These are phyloP conservation scores for Prunella fulvescens DNA, from an alignment of 2,113 vertebrate species.

Conservation along the genomic window DNA sequence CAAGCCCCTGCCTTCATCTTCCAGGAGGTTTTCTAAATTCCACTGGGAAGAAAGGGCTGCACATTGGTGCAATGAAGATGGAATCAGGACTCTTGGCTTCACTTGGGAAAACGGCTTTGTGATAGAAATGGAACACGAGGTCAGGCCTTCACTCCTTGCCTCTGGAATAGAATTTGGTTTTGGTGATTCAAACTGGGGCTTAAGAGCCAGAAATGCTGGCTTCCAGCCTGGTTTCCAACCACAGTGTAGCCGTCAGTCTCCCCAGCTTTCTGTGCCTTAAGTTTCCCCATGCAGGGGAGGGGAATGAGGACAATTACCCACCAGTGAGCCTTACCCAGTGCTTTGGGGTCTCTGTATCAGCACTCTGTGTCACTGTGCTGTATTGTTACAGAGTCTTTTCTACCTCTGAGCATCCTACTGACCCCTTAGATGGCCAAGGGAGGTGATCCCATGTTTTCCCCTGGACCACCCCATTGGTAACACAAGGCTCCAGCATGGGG, in stretches of 20 bases:
- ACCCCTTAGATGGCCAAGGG: neutral
- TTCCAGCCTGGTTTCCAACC: neutral
- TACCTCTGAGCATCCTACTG: neutral
- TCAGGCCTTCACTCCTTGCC: neutral
- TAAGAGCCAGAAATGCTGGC: neutral
- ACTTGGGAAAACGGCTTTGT: neutral
- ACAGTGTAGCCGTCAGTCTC: neutral
- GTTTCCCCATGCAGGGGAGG: neutral
- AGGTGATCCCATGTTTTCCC: slow-evolving; percentile 5
- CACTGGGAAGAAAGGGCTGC: neutral
- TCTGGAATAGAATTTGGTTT: neutral
- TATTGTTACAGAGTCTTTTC: neutral
- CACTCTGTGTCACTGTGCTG: neutral
- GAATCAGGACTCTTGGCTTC: neutral
- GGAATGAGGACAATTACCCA: neutral
- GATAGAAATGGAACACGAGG: neutral
- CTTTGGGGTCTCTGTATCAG: neutral
- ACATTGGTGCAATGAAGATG: neutral
- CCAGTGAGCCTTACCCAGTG: neutral
- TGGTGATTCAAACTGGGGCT: neutral
- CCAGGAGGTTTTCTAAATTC: neutral
- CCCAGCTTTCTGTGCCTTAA: neutral
- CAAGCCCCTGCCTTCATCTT: neutral
- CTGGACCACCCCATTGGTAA: slow-evolving; percentile 39
- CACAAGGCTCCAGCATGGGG: slow-evolving; percentile 34